A percentile compares a stretch with the other conserved stretches of the same genome.
Conservation (phyloP, 2,113 vertebrate genomes). For the Callithrix jacchus region DNA sequence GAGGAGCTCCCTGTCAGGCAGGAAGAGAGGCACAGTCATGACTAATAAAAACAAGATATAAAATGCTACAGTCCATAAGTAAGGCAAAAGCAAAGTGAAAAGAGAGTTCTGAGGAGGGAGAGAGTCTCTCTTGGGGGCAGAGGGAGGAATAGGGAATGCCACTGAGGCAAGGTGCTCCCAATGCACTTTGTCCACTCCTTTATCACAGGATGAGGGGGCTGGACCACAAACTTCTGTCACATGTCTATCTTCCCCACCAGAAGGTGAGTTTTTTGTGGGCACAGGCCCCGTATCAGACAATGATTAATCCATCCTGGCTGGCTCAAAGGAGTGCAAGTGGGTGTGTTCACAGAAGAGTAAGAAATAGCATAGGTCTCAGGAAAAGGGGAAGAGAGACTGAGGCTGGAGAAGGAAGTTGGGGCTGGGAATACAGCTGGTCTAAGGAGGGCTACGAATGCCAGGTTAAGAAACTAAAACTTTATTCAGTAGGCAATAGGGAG, state of each 20-base stretch:
- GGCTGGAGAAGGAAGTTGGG: background rate
- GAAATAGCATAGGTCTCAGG: background rate
- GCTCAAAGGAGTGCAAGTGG: background rate
- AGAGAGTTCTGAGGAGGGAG: background rate
- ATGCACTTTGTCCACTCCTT: background rate
- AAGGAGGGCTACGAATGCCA: background rate
- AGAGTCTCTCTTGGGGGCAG: background rate
- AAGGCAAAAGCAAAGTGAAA: background rate
- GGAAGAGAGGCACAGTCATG: background rate
- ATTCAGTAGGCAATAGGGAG: background rate
- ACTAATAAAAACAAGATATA: background rate
- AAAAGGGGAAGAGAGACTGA: background rate
- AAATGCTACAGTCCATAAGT: background rate
- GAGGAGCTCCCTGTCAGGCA: background rate
- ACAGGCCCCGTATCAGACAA: constrained; percentile 15
- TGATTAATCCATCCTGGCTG: background rate
- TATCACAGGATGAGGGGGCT: background rate
- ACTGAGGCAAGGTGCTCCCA: background rate
- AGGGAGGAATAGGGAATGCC: background rate
- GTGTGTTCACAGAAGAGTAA: background rate
- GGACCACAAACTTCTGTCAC: background rate
- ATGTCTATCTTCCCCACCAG: background rate
- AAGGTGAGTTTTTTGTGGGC: background rate
- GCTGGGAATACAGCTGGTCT: background rate
- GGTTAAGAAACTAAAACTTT: background rate